Evolutionary conservation across 2,888 invertebrate genomes (phyloP), one percentile per base, ranked within the genome.

Genomic region (Callimorpha dominula): DNA sequence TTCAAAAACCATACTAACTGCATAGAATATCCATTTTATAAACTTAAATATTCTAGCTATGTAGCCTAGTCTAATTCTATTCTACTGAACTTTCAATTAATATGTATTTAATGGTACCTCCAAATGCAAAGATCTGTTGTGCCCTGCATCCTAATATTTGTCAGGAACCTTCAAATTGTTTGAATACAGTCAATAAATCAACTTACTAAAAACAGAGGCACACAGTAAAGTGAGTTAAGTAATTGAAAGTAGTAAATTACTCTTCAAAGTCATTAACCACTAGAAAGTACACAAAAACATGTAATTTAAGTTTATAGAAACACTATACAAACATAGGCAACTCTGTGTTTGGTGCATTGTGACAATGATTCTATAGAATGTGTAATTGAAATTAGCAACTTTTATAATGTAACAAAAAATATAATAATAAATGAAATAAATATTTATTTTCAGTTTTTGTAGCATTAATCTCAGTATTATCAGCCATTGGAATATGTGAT

Each of bases 401-500:
- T 31, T 31, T 1, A 54, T 11, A 0, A 57, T 20, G 11, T 57
- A 57, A 57, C 15, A 8, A 46, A 4, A 2, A 52, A 42, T n/a
- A n/a, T n/a, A n/a, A n/a, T n/a, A n/a, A n/a, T n/a, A n/a, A n/a
- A n/a, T n/a, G n/a, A n/a, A n/a, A n/a, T n/a, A 62, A 49, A n/a
- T 62, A 17, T 69, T 46, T 54, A 14, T 14, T 96, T 96, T 82
- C 96, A 96, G 99, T 99, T 68, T 97, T 98, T 84, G 97, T 99
- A 80, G 99, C 99, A 50, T 93, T 99, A 86, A 97, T 99, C 85
- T 98, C 99, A 73, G 99, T 99, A 40, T 96, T 99, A 70, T 99
- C 99, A 82, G 99, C 99, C 42, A 98, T 99, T 75, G 99, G 99
- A 65, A 99, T 99, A 85, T 99, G 99, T 96, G 99, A 99, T 92